These are phyloP conservation scores for Heliconius melpomene DNA, from an alignment of 1,140 invertebrate species.

Conservation along the genomic window DNA sequence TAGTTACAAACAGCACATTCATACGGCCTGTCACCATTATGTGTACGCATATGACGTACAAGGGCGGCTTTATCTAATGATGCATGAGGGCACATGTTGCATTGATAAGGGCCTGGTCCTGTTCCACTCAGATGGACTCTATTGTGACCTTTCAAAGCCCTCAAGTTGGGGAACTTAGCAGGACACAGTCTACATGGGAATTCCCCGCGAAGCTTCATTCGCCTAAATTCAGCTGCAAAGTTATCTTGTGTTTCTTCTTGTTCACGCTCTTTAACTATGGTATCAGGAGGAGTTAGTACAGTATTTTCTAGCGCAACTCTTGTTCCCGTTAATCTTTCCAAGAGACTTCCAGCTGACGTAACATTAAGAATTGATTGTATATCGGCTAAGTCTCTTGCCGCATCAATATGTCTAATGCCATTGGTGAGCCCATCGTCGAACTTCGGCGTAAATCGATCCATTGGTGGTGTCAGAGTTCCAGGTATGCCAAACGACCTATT, in stretches of 20 bases:
- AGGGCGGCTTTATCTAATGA: constrained; percentile 95
- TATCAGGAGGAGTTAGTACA: constrained; percentile 67
- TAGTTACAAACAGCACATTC: constrained; percentile 96
- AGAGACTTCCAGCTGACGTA: constrained; percentile 84
- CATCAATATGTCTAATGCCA: constrained; percentile 73
- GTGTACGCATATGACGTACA: constrained; percentile 93
- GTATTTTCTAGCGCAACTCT: constrained; percentile 68
- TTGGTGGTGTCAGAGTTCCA: constrained; percentile 77
- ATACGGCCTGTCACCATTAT: constrained; percentile 97
- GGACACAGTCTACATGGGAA: constrained; percentile 94
- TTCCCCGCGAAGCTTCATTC: constrained; percentile 92
- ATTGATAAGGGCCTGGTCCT: constrained; percentile 89
- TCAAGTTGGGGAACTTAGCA: constrained; percentile 92
- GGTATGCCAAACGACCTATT: constrained; percentile 82
- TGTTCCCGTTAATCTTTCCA: constrained; percentile 81
- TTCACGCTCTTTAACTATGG: constrained; percentile 63
- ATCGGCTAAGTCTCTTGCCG: constrained; percentile 89
- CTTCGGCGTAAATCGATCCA: constrained; percentile 70
- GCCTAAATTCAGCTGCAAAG: constrained; percentile 89
- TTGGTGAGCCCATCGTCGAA: constrained; percentile 66
- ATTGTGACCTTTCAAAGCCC: constrained; percentile 94
- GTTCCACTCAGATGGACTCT: constrained; percentile 87
- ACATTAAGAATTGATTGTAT: constrained; percentile 91
- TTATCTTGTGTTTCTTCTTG: constrained; percentile 91
- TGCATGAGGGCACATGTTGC: constrained; percentile 95